phyloP scores from a whole-genome alignment of 2,113 vertebrate species.

The Mustelus asterias region DNA sequence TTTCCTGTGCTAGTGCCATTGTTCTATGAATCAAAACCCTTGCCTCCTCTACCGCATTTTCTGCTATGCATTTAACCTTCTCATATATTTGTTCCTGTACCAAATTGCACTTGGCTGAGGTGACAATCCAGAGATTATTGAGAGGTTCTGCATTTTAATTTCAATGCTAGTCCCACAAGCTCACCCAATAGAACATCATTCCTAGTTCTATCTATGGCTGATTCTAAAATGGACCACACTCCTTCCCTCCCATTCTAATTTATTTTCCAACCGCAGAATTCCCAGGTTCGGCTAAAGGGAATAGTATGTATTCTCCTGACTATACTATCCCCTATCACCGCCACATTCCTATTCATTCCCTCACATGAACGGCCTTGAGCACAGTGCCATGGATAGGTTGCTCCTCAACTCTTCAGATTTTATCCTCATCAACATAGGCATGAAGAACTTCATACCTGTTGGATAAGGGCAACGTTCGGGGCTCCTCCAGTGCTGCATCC shows the following conservation, averaged over 20 bases:
- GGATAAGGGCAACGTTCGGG: too few relatives aligned
- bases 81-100: background rate
- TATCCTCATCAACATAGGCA: too few relatives aligned
- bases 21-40: background rate
- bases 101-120: background rate
- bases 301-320: too few relatives aligned
- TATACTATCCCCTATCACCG: too few relatives aligned
- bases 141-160: background rate
- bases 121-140: too few relatives aligned
- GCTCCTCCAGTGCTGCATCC: too few relatives aligned
- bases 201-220: background rate
- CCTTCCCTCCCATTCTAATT: background rate
- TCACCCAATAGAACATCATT: background rate
- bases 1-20: background rate
- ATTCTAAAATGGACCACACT: background rate
- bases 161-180: background rate
- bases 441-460: too few relatives aligned
- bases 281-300: too few relatives aligned
- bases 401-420: background rate
- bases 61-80: background rate
- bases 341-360: background rate
- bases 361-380: background rate
- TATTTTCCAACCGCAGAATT: background rate
- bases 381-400: background rate
- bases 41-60: background rate